These are phyloP conservation scores for Drosophila kanapiae DNA, from an alignment of 1,140 invertebrate species.

Conservation along the genomic window DNA sequence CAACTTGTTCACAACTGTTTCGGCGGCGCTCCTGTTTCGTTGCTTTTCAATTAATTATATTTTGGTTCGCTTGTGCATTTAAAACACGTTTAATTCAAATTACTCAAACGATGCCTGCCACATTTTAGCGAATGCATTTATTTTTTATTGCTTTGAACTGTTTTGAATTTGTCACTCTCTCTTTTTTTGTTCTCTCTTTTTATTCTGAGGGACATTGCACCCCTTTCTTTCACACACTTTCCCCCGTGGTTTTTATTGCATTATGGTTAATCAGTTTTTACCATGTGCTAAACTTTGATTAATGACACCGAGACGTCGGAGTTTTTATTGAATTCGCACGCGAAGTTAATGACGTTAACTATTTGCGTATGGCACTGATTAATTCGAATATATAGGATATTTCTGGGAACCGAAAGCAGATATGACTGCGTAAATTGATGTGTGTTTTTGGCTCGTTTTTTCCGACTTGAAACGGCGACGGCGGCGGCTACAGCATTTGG, in stretches of 20 bases:
- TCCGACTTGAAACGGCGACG: slow-evolving; percentile 39
- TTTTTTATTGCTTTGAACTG: slow-evolving; percentile 70
- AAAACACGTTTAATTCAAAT: slow-evolving; percentile 81
- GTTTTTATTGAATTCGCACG: slow-evolving; percentile 18
- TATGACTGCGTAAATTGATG: slow-evolving; percentile 23
- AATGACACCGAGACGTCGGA: slow-evolving; percentile 7
- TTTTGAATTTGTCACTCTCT: slow-evolving; percentile 58
- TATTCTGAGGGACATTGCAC: slow-evolving; percentile 55
- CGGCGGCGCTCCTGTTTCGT: slow-evolving; percentile 28
- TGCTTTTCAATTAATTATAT: slow-evolving; percentile 65
- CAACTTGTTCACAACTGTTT: slow-evolving; percentile 47
- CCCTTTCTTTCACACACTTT: slow-evolving; percentile 16
- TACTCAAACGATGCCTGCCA: slow-evolving; percentile 72
- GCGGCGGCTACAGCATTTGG: slow-evolving; percentile 62
- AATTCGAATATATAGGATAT: slow-evolving; percentile 15
- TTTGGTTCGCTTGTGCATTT: slow-evolving; percentile 65
- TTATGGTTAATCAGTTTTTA: slow-evolving; percentile 40
- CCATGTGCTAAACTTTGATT: slow-evolving; percentile 46
- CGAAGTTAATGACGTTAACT: slow-evolving; percentile 27
- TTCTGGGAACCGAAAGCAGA: slow-evolving; percentile 23
- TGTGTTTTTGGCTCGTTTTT: slow-evolving; percentile 29
- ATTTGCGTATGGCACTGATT: slow-evolving; percentile 37
- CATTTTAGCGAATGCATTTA: slow-evolving; percentile 62
- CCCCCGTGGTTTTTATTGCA: slow-evolving; percentile 16
- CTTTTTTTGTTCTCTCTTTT: slow-evolving; percentile 18